Base-by-base conservation (phyloP, 2,888 invertebrate species). In the Caenorhabditis drosophilae region DNA sequence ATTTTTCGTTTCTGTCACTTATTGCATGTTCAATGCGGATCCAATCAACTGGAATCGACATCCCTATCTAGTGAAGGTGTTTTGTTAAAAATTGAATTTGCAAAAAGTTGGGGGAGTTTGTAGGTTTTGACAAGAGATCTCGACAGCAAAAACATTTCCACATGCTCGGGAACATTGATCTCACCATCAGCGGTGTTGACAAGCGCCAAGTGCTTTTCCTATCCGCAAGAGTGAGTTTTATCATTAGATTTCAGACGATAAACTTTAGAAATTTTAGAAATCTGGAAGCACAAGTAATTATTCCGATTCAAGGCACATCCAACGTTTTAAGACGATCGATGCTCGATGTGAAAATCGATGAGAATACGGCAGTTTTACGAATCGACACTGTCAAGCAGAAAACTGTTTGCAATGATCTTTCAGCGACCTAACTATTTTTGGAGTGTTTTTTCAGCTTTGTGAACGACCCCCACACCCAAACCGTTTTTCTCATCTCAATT, bases 141-240 rank as follows among this genome's bases (percentile, higher is more conserved):
- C 15, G 54, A 49, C 11, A 12, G 22, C 12, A 42, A 34, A 18
- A 46, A 48, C 9, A 52, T 59, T 15, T 44, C 67, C 1, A 61
- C 67, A 2, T 67, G 67, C 38, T 42, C 57, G 20, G 67, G 67
- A 57, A 53, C 57, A 22, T 52, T 67, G n/a, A 50, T 67, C 18
- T 60, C 67, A 1, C 60, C 57, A 38, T 53, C 56, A 4, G 36
- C 58, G 2, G 67, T 67, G 0, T 31, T 67, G 12, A 67, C 67
- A 12, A 61, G 53, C 25, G 26, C 53, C 18, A 60, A 54, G n/a
- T 67, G 67, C 42, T 66, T 66, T 45, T 35, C 54, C n/a, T 26
- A 35, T n/a, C 18, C 12, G 15, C 31, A 4, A 41, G 25, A 41
- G 40, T 27, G 20, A 25, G 15, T 41, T 7, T 23, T 25, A 26